Base-by-base conservation (phyloP, 1,140 invertebrate genomes). In the Metaphire vulgaris region DNA sequence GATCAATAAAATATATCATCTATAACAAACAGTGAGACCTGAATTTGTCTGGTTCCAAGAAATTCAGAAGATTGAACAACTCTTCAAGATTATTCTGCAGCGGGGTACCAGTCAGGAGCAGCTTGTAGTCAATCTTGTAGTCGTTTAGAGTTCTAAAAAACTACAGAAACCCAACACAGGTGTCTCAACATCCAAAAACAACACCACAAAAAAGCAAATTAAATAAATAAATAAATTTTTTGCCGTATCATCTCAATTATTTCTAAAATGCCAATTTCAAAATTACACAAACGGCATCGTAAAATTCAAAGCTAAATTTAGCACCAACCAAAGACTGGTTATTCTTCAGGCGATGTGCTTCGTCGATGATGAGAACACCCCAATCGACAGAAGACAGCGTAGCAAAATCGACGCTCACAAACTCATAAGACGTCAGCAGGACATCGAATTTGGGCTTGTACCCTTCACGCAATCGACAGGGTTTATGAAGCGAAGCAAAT, bases 331-430 rank as follows among this genome's bases (percentile, higher is more conserved):
- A 96, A 0, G 95, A 98, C 82, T 98, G 96, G 87, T 98, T 98
- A 82, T 95, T 97, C 86, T 99, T 99, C n/a, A 99, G 86, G 69
- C 97, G 90, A 88, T 99, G 97, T 69, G 97, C 97, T 87, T 99
- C 97, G 83, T 99, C 97, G 0, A 99, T 96, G 14, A 99, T 96
- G 0, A 99, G 87, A 6, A 97, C 94, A 0, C 93, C 93, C 97
- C 97, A 99, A 78, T 98, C 94, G 69, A 99, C 94, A n/a, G 95
- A 97, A n/a, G 94, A 94, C 29, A 99, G 87, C 80, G 94, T 96
- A 0, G 96, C 92, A 0, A 93, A 91, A 86, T 99, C 97, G 81
- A 98, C 97, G 0, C 93, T 97, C 77, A 98, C 91, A 74, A 98
- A 89, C 87, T 99, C 97, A 81, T 99, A 99, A 70, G 94, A 97